Conservation (phyloP, 2,888 invertebrate species). For the Adelphocoris suturalis region DNA sequence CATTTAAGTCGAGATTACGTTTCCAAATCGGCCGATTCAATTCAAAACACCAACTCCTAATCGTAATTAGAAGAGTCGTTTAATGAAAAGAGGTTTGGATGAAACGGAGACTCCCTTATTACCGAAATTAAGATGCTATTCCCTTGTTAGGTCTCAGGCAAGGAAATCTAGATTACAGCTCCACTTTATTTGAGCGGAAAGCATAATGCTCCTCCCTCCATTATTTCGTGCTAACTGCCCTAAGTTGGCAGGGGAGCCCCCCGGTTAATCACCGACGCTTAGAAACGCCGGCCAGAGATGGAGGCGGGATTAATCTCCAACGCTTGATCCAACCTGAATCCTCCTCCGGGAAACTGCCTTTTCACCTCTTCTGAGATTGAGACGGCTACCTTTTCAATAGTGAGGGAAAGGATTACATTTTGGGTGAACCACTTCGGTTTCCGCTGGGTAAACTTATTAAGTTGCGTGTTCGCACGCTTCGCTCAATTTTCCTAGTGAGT, state of each 20-base stretch:
- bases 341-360: not conserved
- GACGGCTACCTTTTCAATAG: not conserved
- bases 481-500: too few species aligned
- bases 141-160: not conserved
- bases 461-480: too few species aligned
- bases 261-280: conserved; percentile 37
- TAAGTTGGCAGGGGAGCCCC: conserved; percentile 30
- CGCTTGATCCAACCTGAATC: conserved; percentile 13
- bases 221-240: conserved; percentile 49
- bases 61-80: not conserved
- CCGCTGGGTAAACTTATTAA: too few species aligned
- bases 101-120: not conserved
- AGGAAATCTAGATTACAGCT: conserved; percentile 7
- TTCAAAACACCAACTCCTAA: not conserved
- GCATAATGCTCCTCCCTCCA: conserved; percentile 3
- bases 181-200: not conserved
- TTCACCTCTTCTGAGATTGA: not conserved
- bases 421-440: too few species aligned
- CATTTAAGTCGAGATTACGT: too few species aligned
- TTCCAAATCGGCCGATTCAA: too few species aligned
- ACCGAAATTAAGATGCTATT: conserved; percentile 14
- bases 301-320: conserved; percentile 14
- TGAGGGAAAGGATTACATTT: not conserved
- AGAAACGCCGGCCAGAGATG: conserved; percentile 13
- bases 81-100: not conserved